Evolutionary conservation across 2,113 vertebrate species (phyloP), one percentile per base, ranked within the genome.

Genomic region (Microtus oregoni): DNA sequence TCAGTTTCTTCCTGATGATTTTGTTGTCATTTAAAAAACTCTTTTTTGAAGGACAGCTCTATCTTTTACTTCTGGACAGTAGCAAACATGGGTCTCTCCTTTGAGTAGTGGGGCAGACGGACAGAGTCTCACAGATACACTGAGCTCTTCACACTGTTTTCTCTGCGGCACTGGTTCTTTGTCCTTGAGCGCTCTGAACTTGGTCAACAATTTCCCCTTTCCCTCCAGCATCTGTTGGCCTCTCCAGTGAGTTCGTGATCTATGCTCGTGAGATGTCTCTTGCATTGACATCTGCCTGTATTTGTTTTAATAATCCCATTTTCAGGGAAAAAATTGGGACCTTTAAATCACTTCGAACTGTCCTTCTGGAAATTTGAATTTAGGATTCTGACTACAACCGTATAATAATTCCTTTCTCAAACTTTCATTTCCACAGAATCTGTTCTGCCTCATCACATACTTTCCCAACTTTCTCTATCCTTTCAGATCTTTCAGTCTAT

Each of bases 381-480:
- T 91, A 89, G 77, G 68, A 91, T 24, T 94, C 72, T 86, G 72
- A 5, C 5, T 20, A 78, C 32, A 88, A 35, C 44, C n/a, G 77
- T 85, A 44, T 72, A 22, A 77, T 90, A 35, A 70, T 91, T 91
- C 55, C 83, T 41, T 89, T 91, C 89, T 58, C 79, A 86, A 58
- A 79, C 20, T 75, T 94, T 52, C 35, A 50, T 55, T 89, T 63
- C n/a, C n/a, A 77, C 24, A 81, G 87, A 94, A 91, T 32, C 68
- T 94, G 17, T 76, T 78, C 5, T 81, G 65, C 67, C 24, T 93
- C 38, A 72, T 58, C 6, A 28, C n/a, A 28, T 58, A 85, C 9
- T 55, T 50, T 90, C 30, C 38, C 52, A 35, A 10, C 86, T 91
- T 86, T 91, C 81, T 95, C 26, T 28, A 72, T 92, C 52, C 81